Conservation (phyloP, 2,888 invertebrate species). For the Melieria picta region DNA sequence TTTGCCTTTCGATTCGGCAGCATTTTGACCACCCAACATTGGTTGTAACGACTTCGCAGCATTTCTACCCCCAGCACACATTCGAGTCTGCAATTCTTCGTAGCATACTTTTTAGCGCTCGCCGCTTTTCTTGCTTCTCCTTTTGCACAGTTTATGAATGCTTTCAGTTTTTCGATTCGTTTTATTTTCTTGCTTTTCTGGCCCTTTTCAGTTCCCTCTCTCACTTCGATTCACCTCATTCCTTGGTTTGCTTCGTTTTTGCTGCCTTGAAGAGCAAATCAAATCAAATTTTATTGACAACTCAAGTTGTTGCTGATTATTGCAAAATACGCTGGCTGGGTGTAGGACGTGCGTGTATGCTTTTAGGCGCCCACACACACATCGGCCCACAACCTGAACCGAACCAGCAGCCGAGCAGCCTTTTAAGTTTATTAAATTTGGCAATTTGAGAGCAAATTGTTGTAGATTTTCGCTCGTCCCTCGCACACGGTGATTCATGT, state of each 20-base stretch:
- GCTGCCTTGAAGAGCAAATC: conserved; percentile 35
- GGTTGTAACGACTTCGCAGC: no score
- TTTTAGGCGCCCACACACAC: conserved; percentile 22
- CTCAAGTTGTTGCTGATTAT: conserved; percentile 58
- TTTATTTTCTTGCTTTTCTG: conserved; percentile 30
- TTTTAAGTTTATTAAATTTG: conserved; percentile 61
- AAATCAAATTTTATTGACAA: conserved; percentile 60
- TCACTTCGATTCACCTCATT: background rate
- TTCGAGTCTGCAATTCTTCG: background rate
- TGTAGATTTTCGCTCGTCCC: background rate
- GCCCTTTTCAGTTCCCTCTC: conserved; percentile 28
- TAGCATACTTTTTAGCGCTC: background rate
- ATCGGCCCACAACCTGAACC: background rate
- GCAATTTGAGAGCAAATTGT: conserved; percentile 46
- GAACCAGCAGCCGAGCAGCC: conserved; percentile 44
- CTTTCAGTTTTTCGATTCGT: conserved; percentile 37
- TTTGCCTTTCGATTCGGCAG: no score
- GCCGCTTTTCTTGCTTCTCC: no score
- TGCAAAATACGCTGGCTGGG: conserved; percentile 1
- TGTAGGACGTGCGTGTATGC: conserved; percentile 26
- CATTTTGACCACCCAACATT: no score
- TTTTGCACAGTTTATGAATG: no score
- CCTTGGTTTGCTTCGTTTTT: conserved; percentile 1
- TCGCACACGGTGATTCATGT: background rate
- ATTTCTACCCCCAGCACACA: background rate